Evolutionary conservation across 1,140 invertebrate species (phyloP), one percentile per base, ranked within the genome.

Genomic region (Brachionus rubens): DNA sequence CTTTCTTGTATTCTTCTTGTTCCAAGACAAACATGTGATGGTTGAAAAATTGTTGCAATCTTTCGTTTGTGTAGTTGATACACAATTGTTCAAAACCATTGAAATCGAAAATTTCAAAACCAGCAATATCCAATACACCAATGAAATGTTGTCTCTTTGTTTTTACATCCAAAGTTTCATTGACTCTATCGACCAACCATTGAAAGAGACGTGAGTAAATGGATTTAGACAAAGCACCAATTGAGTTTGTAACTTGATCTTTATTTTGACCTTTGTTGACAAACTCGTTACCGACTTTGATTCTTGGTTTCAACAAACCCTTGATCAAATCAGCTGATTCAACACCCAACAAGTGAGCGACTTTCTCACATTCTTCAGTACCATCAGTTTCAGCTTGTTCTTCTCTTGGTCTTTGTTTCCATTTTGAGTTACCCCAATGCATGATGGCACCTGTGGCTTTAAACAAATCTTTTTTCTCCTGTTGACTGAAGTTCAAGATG

Each of bases 21-120:
- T 99, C 96, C 84, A 98, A 89, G 80, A 99, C 94, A 87, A 99
- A 98, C 96, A 99, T 99, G 88, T 99, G 96, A 87, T 98, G 96
- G 88, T 98, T 98, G 93, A 98, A 99, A 90, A 98, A 99, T 87
- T 99, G 96, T 88, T 99, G 96, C 80, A 99, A 89, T 87, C 96
- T 95, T 89, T 99, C 96, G 87, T 99, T 99, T 86, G 96, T 98
- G 89, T 97, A 98, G 90, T 99, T 99, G 90, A 99, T 99, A 88
- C 96, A 99, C 85, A 99, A 89, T 88, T 99, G 96, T 88, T 99
- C 96, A 89, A 99, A 98, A 87, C 94, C 92, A 89, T 98, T 98
- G 90, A 87, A 96, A 88, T 98, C 96, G 89, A 99, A 98, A 88
- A 98, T 98, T 88, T 99, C 96, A 87, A 99, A 99, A 89, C 96